Conservation (phyloP, 1,140 invertebrate species). For the Papilio xuthus region DNA sequence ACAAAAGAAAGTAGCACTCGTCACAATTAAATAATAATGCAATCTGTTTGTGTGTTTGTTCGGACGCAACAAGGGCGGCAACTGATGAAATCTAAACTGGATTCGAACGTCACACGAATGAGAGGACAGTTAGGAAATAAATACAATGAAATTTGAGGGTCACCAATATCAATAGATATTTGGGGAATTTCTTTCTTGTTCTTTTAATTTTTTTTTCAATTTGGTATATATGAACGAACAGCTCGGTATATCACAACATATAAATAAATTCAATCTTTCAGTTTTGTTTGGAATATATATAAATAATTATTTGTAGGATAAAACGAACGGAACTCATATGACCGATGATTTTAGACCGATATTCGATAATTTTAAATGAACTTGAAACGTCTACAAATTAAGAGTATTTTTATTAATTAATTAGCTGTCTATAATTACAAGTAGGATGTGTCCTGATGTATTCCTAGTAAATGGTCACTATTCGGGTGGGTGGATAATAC, state of each 20-base stretch:
- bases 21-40: conserved; percentile 78
- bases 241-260: too few species aligned
- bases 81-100: conserved; percentile 73
- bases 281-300: too few species aligned
- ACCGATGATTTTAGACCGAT: background rate
- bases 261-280: too few species aligned
- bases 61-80: conserved; percentile 53
- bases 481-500: conserved; percentile 44
- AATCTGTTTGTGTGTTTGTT: conserved; percentile 72
- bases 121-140: conserved; percentile 75
- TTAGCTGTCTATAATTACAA: background rate
- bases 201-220: background rate
- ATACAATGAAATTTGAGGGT: conserved; percentile 52
- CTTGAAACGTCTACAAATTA: background rate
- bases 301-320: too few species aligned
- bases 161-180: conserved; percentile 16
- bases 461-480: conserved; percentile 17
- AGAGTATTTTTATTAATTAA: background rate
- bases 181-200: background rate
- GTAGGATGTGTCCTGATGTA: background rate
- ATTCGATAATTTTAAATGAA: background rate
- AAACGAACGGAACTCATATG: background rate
- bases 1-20: conserved; percentile 66
- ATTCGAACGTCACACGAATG: conserved; percentile 70
- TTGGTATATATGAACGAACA: too few species aligned